phyloP scores from a whole-genome alignment of 1,140 invertebrate genomes.

The Lucilia cuprina region DNA sequence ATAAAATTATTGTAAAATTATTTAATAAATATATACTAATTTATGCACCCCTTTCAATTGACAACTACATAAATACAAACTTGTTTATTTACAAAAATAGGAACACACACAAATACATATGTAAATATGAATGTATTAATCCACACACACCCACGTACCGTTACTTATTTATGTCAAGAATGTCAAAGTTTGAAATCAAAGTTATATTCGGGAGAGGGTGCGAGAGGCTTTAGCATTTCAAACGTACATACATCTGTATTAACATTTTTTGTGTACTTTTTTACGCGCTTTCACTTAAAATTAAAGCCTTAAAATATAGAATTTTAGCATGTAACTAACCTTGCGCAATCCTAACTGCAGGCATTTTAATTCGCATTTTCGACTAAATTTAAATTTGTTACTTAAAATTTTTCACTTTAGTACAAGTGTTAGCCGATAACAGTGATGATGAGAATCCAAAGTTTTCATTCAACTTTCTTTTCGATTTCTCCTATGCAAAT shows the following conservation, averaged over 20 bases:
- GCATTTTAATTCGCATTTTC: conserved; percentile 95
- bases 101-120: neutral
- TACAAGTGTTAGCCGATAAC: neutral
- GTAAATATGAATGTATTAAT: neutral
- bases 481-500: neutral
- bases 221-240: too few species aligned
- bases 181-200: neutral
- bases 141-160: too few species aligned
- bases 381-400: neutral
- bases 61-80: too few species aligned
- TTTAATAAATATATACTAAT: neutral
- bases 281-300: neutral
- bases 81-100: neutral
- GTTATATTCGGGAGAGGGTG: too few species aligned
- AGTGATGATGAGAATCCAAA: neutral
- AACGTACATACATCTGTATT: neutral
- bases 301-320: neutral
- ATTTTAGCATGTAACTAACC: conserved; percentile 67
- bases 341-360: conserved; percentile 91
- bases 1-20: neutral
- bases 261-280: neutral
- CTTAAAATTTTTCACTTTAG: neutral
- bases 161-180: neutral
- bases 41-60: neutral
- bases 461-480: neutral